Conservation (phyloP, 1,140 invertebrate genomes). For the Drosophila sp. region DNA sequence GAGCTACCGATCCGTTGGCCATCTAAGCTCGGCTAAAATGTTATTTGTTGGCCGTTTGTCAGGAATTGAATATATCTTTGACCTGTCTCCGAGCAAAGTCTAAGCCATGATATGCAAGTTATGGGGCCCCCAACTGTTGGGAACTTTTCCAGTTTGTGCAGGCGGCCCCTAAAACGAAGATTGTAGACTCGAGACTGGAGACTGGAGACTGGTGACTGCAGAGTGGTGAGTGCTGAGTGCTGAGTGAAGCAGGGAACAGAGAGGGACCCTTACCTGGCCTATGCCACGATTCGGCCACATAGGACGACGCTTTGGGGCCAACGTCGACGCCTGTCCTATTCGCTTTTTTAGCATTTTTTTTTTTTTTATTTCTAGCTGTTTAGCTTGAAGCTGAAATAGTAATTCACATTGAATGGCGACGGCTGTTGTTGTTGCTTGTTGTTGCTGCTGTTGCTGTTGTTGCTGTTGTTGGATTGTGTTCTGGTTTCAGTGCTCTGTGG, state of each 20-base stretch:
- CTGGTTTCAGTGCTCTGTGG: constrained; percentile 50
- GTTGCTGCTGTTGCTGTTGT: constrained; percentile 38
- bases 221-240: too few species aligned
- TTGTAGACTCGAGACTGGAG: constrained; percentile 9
- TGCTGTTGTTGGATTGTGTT: constrained; percentile 55
- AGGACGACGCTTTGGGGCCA: constrained; percentile 55
- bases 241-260: background rate
- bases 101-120: constrained; percentile 64
- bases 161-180: constrained; percentile 40
- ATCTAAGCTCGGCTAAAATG: constrained; percentile 15
- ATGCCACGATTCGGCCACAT: constrained; percentile 47
- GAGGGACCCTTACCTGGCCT: constrained; percentile 19
- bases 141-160: constrained; percentile 75
- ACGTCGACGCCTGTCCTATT: constrained; percentile 69
- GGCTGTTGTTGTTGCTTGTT: constrained; percentile 47
- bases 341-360: constrained; percentile 4
- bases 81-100: constrained; percentile 14
- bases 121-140: constrained; percentile 77
- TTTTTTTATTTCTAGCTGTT: constrained; percentile 38
- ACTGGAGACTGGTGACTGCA: too few species aligned
- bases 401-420: constrained; percentile 76
- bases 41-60: constrained; percentile 12
- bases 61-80: constrained; percentile 28
- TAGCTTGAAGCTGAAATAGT: constrained; percentile 76
- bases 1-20: constrained; percentile 21